These are phyloP conservation scores for Antechinus stuartii DNA, from an alignment of 2,113 vertebrate species.

Conservation along the genomic window DNA sequence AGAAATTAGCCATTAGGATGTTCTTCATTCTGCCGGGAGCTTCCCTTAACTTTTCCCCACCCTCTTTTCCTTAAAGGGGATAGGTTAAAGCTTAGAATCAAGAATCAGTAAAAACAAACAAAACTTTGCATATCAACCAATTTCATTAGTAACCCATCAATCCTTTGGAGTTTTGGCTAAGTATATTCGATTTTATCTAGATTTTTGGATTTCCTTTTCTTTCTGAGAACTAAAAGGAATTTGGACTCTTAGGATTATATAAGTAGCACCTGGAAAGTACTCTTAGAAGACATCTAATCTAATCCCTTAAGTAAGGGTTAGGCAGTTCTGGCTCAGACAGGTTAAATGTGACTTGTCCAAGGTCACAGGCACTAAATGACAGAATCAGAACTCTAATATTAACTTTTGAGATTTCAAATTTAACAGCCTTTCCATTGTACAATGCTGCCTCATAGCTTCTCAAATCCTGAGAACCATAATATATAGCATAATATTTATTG, in stretches of 20 bases:
- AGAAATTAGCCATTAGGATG: not conserved
- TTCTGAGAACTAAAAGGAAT: not conserved
- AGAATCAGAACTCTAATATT: not conserved
- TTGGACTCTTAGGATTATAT: not conserved
- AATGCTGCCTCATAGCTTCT: not conserved
- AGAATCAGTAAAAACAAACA: not conserved
- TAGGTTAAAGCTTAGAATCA: not conserved
- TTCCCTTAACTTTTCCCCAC: constrained; percentile 50
- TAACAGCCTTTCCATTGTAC: not conserved
- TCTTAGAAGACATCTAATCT: not conserved
- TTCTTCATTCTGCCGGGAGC: constrained; percentile 20
- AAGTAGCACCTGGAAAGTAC: not conserved
- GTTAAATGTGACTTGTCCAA: not conserved
- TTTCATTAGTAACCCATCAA: not conserved
- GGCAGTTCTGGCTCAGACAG: not conserved
- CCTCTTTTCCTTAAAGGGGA: constrained; percentile 21
- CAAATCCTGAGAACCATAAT: not conserved
- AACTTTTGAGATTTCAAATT: not conserved
- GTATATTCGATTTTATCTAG: not conserved
- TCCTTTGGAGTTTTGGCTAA: not conserved
- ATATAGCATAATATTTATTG: not conserved
- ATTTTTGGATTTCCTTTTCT: not conserved
- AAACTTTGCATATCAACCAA: not conserved
- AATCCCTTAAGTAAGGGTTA: not conserved
- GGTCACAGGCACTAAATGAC: not conserved